Percentiles rank a stretch among this genome's conserved stretches.
These are phyloP conservation scores for Sceloporus tristichus DNA, from an alignment of 2,113 vertebrate genomes.

Conservation along the genomic window DNA sequence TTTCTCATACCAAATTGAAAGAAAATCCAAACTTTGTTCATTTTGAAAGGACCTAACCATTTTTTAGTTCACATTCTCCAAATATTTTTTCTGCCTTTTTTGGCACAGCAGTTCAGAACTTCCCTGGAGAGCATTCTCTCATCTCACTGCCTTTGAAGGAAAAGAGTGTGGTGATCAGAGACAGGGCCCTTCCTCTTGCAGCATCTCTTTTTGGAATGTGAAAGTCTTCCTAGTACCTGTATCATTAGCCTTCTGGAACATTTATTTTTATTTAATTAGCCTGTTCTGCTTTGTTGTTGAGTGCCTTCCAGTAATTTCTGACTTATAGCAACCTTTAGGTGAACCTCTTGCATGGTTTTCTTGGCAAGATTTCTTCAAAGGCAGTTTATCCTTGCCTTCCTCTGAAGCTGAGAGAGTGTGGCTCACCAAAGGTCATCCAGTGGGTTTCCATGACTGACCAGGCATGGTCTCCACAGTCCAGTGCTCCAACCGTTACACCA, in stretches of 20 bases:
- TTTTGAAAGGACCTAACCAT: neutral
- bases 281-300: neutral
- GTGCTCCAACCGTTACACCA: too few species aligned
- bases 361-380: too few species aligned
- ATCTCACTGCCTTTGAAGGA: neutral
- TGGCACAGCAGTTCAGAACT: neutral
- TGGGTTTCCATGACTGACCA: too few species aligned
- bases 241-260: neutral
- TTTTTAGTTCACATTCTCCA: neutral
- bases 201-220: neutral
- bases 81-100: neutral
- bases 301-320: too few species aligned
- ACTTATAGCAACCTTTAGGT: too few species aligned
- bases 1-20: neutral
- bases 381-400: too few species aligned
- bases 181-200: too few species aligned
- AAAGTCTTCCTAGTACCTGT: neutral
- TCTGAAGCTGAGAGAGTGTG: too few species aligned
- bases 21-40: neutral
- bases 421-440: too few species aligned
- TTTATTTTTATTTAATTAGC: neutral
- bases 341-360: too few species aligned
- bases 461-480: too few species aligned
- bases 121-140: neutral
- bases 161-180: neutral